Conservation (phyloP, 2,888 invertebrate genomes). For the Sinotaia quadrata region DNA sequence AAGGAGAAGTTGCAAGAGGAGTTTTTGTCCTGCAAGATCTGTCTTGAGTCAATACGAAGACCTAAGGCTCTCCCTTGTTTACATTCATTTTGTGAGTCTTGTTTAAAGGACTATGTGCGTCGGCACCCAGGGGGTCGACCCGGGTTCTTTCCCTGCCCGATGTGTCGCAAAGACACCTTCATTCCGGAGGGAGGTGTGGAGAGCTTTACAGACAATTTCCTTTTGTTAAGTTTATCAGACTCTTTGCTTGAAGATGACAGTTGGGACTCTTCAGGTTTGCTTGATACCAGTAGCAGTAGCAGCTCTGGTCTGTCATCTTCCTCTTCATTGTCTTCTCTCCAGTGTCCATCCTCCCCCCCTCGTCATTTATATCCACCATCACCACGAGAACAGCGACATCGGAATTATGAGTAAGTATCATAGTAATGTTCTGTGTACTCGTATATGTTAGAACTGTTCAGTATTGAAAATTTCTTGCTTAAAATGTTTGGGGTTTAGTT, state of each 20-base stretch:
- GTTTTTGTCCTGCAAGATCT: constrained; percentile 66
- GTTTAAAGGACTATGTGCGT: constrained; percentile 62
- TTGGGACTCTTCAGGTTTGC: constrained; percentile 32
- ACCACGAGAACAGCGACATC: constrained; percentile 58
- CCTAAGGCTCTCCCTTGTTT: constrained; percentile 66
- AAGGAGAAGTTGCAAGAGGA: constrained; percentile 66
- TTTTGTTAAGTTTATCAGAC: constrained; percentile 60
- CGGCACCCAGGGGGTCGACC: constrained; percentile 58
- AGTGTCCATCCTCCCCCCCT: constrained; percentile 43
- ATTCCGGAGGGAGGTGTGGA: constrained; percentile 60
- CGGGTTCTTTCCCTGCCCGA: constrained; percentile 64
- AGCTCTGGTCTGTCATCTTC: constrained; percentile 20
- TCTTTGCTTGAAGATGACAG: constrained; percentile 57
- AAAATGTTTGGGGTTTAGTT: no score
- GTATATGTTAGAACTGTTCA: no score
- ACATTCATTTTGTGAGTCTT: constrained; percentile 60
- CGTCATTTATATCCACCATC: constrained; percentile 59
- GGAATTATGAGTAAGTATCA: constrained; percentile 58
- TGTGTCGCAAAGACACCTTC: constrained; percentile 62
- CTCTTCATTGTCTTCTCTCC: constrained; percentile 1
- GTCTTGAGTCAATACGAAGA: constrained; percentile 58
- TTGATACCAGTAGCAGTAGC: constrained; percentile 26
- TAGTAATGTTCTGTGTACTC: background rate
- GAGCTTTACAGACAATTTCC: constrained; percentile 63
- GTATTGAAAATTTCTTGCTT: no score